Evolutionary conservation across 2,888 invertebrate genomes (phyloP).

Genomic region (Athripsodes cinereus): DNA sequence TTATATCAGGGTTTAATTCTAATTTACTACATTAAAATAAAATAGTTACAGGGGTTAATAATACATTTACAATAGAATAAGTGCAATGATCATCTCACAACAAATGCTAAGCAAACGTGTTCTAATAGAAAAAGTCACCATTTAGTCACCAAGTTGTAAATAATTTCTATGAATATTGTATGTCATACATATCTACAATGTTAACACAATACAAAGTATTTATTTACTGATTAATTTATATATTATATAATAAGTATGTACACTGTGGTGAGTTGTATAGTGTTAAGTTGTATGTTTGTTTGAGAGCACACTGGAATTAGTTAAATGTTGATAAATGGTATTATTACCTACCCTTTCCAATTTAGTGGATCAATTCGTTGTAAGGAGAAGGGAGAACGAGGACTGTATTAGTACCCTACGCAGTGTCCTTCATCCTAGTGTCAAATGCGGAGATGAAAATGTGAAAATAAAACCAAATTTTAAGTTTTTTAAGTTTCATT

Average conservation of each 20-base stretch:
- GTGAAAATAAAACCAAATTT: conserved; percentile 20
- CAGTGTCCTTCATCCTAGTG: neutral
- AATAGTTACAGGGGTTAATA: neutral
- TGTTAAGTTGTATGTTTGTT: neutral
- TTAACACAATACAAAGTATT: conserved; percentile 34
- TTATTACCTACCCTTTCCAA: neutral
- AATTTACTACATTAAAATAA: neutral
- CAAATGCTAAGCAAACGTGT: conserved; percentile 42
- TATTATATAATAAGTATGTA: neutral
- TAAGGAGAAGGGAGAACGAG: neutral
- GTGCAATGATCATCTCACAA: conserved; percentile 42
- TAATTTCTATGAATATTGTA: neutral
- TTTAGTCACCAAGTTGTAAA: neutral
- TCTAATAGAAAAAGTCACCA: neutral
- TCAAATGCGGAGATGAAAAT: neutral
- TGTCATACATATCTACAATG: conserved; percentile 1
- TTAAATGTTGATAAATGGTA: too few relatives aligned
- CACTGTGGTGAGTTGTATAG: neutral
- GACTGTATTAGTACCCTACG: neutral
- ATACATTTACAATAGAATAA: neutral
- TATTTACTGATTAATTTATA: neutral
- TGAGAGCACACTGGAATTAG: neutral
- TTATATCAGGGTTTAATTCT: neutral
- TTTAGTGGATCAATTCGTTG: neutral
- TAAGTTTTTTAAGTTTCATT: conserved; percentile 48